Conservation (phyloP, 64 coral and sea anemone species). For the Orbicella faveolata region DNA sequence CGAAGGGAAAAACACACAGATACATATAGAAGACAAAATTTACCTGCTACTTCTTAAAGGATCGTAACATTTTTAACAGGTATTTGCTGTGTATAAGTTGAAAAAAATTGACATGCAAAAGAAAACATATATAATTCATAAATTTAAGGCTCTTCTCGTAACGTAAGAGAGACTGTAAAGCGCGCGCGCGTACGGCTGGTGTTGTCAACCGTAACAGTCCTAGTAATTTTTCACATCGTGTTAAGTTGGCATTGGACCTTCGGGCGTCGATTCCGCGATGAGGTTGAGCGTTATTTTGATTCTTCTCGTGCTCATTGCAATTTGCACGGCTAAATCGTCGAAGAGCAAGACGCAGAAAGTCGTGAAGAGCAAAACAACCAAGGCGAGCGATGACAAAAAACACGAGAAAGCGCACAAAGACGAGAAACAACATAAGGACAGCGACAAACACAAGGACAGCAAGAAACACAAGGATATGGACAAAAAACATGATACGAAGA, state of each 20-base stretch:
- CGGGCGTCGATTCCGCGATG: constrained; percentile 23
- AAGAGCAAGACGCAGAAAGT: constrained; percentile 18
- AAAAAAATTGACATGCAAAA: constrained; percentile 21
- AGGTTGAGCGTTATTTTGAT: constrained; percentile 19
- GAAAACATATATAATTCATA: constrained; percentile 26
- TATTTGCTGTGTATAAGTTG: not conserved
- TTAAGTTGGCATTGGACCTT: not conserved
- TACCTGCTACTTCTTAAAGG: constrained; percentile 23
- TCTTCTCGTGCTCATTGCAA: constrained; percentile 21
- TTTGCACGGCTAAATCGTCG: constrained; percentile 55
- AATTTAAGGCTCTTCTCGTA: not conserved
- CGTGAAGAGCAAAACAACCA: constrained; percentile 18
- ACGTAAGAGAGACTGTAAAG: not conserved
- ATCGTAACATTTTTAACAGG: constrained; percentile 14
- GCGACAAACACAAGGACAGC: not conserved
- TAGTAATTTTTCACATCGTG: not conserved
- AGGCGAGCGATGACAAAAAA: constrained; percentile 6
- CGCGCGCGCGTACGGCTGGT: not conserved
- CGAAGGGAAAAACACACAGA: too few relatives aligned
- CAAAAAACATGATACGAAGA: constrained; percentile 24
- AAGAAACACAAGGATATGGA: not conserved
- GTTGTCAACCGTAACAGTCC: constrained; percentile 20
- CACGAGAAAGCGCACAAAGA: constrained; percentile 31
- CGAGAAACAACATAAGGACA: not conserved
- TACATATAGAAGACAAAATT: not conserved